Percentiles rank a stretch among this genome's conserved stretches.
phyloP scores from a whole-genome alignment of 2,888 invertebrate genomes.

The Metellina segmentata region DNA sequence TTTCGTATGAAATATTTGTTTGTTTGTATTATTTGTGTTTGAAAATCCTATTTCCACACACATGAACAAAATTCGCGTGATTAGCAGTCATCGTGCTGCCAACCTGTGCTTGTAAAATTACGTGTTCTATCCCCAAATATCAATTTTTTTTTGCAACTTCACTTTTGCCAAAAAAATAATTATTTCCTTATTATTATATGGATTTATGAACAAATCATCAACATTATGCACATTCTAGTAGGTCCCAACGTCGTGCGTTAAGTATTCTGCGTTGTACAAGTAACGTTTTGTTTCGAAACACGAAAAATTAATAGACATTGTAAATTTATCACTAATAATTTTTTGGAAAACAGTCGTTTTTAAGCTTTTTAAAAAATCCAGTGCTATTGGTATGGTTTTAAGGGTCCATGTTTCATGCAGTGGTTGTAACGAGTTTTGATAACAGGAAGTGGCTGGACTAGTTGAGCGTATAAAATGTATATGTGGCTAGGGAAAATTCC shows the following conservation, averaged over 20 bases:
- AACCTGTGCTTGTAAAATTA: no score
- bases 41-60: no score
- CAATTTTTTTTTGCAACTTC: no score
- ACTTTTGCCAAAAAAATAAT: no score
- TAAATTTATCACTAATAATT: neutral
- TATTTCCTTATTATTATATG: no score
- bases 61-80: no score
- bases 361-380: neutral
- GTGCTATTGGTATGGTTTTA: neutral
- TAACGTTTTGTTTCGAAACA: neutral
- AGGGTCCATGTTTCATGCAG: constrained; percentile 7
- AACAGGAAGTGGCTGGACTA: constrained; percentile 53
- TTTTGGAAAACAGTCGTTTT: neutral
- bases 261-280: no score
- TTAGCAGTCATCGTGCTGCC: no score
- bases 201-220: neutral
- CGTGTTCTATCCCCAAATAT: no score
- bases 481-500: constrained; percentile 45
- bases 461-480: constrained; percentile 22
- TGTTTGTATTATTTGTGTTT: no score
- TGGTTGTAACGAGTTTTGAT: neutral
- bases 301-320: neutral
- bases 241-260: neutral
- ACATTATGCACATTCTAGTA: neutral
- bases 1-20: no score